Evolutionary conservation across 2,888 invertebrate species (phyloP).

Genomic region (Machimus atricapillus): DNA sequence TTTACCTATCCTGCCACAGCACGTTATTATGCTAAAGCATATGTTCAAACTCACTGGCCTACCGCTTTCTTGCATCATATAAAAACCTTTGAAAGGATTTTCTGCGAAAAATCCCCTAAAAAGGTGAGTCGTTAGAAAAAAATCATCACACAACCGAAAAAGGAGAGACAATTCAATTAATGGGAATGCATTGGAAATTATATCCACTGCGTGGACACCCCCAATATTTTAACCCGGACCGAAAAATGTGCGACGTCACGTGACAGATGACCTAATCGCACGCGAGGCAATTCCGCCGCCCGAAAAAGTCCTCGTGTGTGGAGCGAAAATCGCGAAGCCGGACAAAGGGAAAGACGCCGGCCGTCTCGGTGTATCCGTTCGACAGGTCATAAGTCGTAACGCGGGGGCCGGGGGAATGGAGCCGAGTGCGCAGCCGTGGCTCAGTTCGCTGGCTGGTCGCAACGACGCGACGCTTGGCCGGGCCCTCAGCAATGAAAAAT

Average conservation of each 20-base stretch:
- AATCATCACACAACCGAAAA: not conserved
- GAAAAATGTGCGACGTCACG: constrained; percentile 37
- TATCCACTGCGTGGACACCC: constrained; percentile 11
- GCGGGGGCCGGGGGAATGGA: not conserved
- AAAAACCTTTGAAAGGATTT: not conserved
- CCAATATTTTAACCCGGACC: constrained; percentile 2
- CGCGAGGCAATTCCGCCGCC: constrained; percentile 35
- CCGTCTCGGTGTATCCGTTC: constrained; percentile 5
- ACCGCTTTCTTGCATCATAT: too few relatives aligned
- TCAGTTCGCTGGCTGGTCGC: not conserved
- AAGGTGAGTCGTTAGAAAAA: not conserved
- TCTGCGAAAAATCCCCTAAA: not conserved
- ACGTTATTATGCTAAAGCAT: too few relatives aligned
- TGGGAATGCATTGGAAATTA: not conserved
- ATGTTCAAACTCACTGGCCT: too few relatives aligned
- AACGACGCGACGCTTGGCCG: not conserved
- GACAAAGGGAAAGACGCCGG: not conserved
- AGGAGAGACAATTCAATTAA: constrained; percentile 14
- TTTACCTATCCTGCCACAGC: too few relatives aligned
- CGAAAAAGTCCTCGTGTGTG: not conserved
- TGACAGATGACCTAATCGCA: constrained; percentile 44
- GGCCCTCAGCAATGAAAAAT: constrained; percentile 26
- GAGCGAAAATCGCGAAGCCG: not conserved
- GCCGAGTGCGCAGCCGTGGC: not conserved
- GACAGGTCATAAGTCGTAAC: constrained; percentile 35